Conservation (phyloP, 92 coral and sea anemone genomes). For the Pocillopora grandis region DNA sequence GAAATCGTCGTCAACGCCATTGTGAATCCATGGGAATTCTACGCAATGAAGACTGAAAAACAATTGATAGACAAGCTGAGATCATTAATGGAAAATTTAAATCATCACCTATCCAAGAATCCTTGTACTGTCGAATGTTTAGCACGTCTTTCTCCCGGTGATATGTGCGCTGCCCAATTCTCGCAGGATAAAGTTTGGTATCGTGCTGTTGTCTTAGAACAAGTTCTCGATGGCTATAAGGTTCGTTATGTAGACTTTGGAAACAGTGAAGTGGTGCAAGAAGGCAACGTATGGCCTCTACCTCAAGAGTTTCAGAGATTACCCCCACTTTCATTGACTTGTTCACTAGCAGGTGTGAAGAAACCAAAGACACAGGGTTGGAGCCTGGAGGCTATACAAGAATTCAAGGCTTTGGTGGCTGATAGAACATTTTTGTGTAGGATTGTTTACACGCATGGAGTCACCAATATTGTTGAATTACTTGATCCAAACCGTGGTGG, state of each 20-base stretch:
- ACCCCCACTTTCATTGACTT: constrained; percentile 68
- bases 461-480: constrained; percentile 47
- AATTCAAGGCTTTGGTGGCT: constrained; percentile 54
- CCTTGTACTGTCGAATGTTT: background rate
- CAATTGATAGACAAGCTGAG: constrained; percentile 49
- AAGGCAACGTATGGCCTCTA: constrained; percentile 44
- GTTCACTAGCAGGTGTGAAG: constrained; percentile 70
- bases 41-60: constrained; percentile 65
- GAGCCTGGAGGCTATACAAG: constrained; percentile 50
- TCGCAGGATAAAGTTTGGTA: constrained; percentile 76
- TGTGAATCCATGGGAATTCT: constrained; percentile 68
- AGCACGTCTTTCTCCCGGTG: background rate
- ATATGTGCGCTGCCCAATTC: constrained; percentile 58
- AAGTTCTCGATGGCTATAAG: constrained; percentile 29
- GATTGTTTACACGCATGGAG: constrained; percentile 30
- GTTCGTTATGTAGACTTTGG: constrained; percentile 85
- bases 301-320: constrained; percentile 45
- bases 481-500: constrained; percentile 25
- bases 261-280: constrained; percentile 64
- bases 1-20: constrained; percentile 71
- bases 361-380: constrained; percentile 51
- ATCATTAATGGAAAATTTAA: constrained; percentile 54
- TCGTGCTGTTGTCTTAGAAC: constrained; percentile 66
- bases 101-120: constrained; percentile 31
- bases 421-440: constrained; percentile 25